These are phyloP conservation scores for Xyrichtys novacula DNA, from an alignment of 2,797 vertebrate species.

Conservation along the genomic window DNA sequence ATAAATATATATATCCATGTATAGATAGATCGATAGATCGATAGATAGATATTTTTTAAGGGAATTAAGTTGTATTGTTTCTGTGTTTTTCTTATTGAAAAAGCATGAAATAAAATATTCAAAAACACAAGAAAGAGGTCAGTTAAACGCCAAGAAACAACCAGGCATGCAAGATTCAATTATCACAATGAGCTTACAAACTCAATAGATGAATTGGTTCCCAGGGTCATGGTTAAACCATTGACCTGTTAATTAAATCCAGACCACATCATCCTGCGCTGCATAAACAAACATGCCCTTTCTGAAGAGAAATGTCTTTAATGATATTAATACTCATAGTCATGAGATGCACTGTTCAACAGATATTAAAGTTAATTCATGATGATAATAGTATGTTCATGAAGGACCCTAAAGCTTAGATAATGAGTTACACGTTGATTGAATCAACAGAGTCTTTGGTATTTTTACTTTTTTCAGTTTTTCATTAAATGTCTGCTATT, in stretches of 20 bases:
- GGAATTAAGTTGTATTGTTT: no score
- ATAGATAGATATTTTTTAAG: no score
- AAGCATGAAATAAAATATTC: no score
- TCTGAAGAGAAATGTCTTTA: not conserved
- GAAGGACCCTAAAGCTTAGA: not conserved
- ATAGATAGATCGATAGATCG: no score
- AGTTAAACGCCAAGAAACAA: not conserved
- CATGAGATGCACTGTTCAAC: not conserved
- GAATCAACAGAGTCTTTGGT: not conserved
- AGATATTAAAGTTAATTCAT: not conserved
- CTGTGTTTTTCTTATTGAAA: no score
- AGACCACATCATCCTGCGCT: not conserved
- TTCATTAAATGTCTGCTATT: no score
- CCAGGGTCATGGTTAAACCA: not conserved
- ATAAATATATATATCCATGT: no score
- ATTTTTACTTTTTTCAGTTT: not conserved
- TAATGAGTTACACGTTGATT: not conserved
- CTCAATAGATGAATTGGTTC: slow-evolving; percentile 1
- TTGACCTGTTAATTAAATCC: not conserved
- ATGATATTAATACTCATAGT: not conserved
- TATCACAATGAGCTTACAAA: not conserved
- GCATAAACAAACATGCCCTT: not conserved
- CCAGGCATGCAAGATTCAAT: not conserved
- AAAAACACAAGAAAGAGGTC: not conserved
- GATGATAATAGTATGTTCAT: not conserved